A percentile compares a stretch with the other conserved stretches of the same genome.
These are phyloP conservation scores for Pseudobourletiella spinata DNA, from an alignment of 1,140 invertebrate species.

Conservation along the genomic window DNA sequence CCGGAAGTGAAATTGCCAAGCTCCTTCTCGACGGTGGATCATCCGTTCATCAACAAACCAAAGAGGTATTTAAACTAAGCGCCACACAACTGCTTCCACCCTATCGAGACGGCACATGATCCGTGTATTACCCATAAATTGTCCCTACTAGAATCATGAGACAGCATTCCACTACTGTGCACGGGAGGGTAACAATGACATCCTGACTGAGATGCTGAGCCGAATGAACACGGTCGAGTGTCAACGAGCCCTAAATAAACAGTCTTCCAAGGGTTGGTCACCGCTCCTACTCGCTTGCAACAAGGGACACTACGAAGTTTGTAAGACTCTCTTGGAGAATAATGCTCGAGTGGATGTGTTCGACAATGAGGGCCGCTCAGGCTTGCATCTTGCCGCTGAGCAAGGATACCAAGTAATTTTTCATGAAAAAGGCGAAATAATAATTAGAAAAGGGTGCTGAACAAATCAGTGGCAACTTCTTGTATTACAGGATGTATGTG, in stretches of 20 bases:
- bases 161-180: conserved; percentile 93
- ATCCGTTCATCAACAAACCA: conserved; percentile 74
- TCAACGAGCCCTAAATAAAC: conserved; percentile 86
- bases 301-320: conserved; percentile 62
- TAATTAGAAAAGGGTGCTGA: no score
- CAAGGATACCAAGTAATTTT: conserved; percentile 27
- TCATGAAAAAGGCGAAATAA: not conserved
- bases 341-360: conserved; percentile 98
- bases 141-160: conserved; percentile 78
- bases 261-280: conserved; percentile 87
- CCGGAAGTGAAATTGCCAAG: conserved; percentile 82
- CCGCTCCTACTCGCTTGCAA: conserved; percentile 86
- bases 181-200: conserved; percentile 87
- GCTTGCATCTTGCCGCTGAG: conserved; percentile 56
- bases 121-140: no score
- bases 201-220: conserved; percentile 84
- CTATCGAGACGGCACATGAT: no score
- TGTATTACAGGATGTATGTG: conserved; percentile 51
- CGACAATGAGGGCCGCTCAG: conserved; percentile 89
- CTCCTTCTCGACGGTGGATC: conserved; percentile 80
- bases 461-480: no score
- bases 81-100: no score
- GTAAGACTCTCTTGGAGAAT: conserved; percentile 74
- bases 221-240: conserved; percentile 77
- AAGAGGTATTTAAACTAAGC: conserved; percentile 49